Evolutionary conservation across 2,113 vertebrate species (phyloP).

Genomic region (Probosciger aterrimus): DNA sequence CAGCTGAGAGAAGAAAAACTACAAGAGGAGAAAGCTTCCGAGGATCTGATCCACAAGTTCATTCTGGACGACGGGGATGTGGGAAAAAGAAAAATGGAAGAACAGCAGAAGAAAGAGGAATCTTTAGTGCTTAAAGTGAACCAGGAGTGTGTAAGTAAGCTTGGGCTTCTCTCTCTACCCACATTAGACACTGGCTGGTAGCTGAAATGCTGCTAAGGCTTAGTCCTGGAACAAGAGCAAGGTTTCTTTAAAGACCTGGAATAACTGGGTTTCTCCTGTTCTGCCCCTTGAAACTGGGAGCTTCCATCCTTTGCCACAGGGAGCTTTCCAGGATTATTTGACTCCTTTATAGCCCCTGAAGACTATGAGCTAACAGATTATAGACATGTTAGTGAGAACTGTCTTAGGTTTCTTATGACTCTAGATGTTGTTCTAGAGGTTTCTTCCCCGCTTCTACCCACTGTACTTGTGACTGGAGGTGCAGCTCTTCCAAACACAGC

Average conservation of each 20-base stretch:
- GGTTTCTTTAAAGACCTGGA: not conserved
- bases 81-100: conserved; percentile 70
- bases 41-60: conserved; percentile 71
- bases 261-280: not conserved
- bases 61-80: conserved; percentile 65
- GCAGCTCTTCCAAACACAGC: not conserved
- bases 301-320: not conserved
- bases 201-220: not conserved
- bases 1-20: conserved; percentile 77
- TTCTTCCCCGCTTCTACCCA: not conserved
- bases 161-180: not conserved
- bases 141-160: conserved; percentile 69
- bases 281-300: not conserved
- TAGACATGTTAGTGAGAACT: not conserved
- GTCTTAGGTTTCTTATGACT: not conserved
- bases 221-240: not conserved
- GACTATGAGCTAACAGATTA: not conserved
- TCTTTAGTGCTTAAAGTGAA: conserved; percentile 56
- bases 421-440: not conserved
- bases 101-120: conserved; percentile 76
- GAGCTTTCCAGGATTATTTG: not conserved
- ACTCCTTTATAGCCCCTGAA: not conserved
- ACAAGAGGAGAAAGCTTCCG: conserved; percentile 73
- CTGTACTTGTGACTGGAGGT: not conserved
- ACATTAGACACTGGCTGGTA: not conserved